A percentile compares a stretch with the other conserved stretches of the same genome.
phyloP scores from a whole-genome alignment of 1,140 invertebrate genomes.

The Leptinotarsa texana region DNA sequence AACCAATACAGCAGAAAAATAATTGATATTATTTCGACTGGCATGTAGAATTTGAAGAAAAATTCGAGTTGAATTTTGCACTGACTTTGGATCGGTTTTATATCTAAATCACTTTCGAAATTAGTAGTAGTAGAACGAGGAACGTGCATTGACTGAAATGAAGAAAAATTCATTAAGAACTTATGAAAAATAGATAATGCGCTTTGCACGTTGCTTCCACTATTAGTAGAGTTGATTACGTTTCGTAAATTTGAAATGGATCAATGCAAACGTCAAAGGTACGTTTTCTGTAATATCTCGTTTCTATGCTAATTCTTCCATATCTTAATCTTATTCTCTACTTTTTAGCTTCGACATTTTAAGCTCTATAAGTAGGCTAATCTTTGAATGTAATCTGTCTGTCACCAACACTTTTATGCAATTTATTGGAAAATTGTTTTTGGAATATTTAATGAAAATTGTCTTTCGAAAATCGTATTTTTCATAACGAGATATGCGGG shows the following conservation, averaged over 20 bases:
- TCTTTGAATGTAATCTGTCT: constrained; percentile 13
- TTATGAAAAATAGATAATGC: not conserved
- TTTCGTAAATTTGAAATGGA: not conserved
- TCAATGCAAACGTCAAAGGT: constrained; percentile 26
- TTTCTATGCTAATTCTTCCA: constrained; percentile 23
- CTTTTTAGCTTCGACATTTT: constrained; percentile 8
- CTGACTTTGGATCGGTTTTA: constrained; percentile 37
- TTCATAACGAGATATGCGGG: too few species aligned
- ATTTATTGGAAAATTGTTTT: too few species aligned
- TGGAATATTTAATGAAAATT: too few species aligned
- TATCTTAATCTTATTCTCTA: constrained; percentile 15
- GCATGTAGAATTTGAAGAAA: constrained; percentile 41
- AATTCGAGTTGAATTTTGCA: constrained; percentile 37
- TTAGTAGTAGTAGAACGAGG: constrained; percentile 32
- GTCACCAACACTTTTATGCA: constrained; percentile 1
- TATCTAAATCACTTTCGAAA: constrained; percentile 25
- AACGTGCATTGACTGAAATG: constrained; percentile 3
- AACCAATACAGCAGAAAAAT: constrained; percentile 12
- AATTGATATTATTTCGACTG: constrained; percentile 13
- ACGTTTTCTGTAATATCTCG: constrained; percentile 20
- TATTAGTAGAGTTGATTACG: not conserved
- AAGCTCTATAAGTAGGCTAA: constrained; percentile 20
- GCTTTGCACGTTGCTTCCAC: not conserved
- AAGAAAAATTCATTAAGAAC: not conserved
- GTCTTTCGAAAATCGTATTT: too few species aligned